Percentiles rank a stretch among this genome's conserved stretches.
These are phyloP conservation scores for Clivina fossor DNA, from an alignment of 2,888 invertebrate genomes.

Conservation along the genomic window DNA sequence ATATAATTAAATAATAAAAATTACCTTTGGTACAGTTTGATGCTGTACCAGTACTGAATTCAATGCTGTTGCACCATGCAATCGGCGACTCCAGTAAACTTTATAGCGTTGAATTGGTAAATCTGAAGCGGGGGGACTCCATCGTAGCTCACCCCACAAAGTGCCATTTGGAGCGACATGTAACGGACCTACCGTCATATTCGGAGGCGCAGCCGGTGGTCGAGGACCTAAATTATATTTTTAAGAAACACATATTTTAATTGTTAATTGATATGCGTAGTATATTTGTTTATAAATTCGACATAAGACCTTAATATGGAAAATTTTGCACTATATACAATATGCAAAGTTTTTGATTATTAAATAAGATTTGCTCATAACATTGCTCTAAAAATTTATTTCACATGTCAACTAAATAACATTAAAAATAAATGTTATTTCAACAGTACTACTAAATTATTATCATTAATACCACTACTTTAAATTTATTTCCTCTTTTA, in stretches of 20 bases:
- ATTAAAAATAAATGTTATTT: too few species aligned
- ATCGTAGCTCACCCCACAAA: conserved; percentile 64
- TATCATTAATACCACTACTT: too few species aligned
- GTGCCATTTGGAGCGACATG: conserved; percentile 51
- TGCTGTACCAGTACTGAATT: conserved; percentile 67
- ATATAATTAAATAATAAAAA: too few species aligned
- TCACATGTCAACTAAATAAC: too few species aligned
- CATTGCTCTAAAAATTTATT: too few species aligned
- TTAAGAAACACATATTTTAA: conserved; percentile 36
- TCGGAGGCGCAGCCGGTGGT: conserved; percentile 64
- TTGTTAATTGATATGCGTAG: conserved; percentile 37
- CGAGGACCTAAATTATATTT: conserved; percentile 55
- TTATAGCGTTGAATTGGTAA: conserved; percentile 71
- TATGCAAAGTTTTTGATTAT: too few species aligned
- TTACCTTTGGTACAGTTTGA: conserved; percentile 64
- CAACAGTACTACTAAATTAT: too few species aligned
- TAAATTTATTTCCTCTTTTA: too few species aligned
- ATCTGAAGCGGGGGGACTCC: conserved; percentile 71
- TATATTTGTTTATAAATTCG: conserved; percentile 18
- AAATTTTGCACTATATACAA: too few species aligned
- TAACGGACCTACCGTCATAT: conserved; percentile 60
- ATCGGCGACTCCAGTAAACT: conserved; percentile 72
- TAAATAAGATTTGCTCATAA: too few species aligned
- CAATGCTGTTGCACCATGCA: conserved; percentile 61
- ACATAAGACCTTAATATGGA: too few species aligned